phyloP scores from a whole-genome alignment of 2,113 vertebrate genomes.

The Perognathus longimembris region DNA sequence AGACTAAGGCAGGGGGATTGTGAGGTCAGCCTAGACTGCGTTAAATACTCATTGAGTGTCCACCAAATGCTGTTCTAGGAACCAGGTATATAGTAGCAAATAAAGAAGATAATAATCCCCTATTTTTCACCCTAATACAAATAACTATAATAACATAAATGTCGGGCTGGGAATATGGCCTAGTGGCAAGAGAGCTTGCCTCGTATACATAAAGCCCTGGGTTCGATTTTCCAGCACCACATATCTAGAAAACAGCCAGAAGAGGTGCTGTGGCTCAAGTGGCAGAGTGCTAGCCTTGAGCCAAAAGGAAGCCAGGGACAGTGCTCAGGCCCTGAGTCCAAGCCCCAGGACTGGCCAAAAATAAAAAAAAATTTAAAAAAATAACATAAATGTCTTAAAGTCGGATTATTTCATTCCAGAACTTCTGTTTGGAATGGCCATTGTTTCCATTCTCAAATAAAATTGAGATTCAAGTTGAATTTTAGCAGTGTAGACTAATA shows the following conservation, averaged over 20 bases:
- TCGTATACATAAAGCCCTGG: no score
- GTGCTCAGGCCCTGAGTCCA: no score
- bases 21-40: not conserved
- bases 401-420: constrained; percentile 39
- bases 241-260: no score
- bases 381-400: constrained; percentile 37
- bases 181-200: no score
- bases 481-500: constrained; percentile 43
- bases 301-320: no score
- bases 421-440: constrained; percentile 46
- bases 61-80: not conserved
- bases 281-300: no score
- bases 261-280: no score
- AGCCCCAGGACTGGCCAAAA: no score
- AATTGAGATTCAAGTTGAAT: constrained; percentile 62
- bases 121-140: constrained; percentile 2
- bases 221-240: no score
- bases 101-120: constrained; percentile 10
- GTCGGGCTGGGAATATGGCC: no score
- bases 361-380: no score
- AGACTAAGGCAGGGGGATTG: not conserved
- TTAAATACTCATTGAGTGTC: not conserved
- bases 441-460: constrained; percentile 48
- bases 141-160: constrained; percentile 31
- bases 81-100: not conserved